phyloP scores from a whole-genome alignment of 2,888 invertebrate genomes.

The Anagyrus pseudococci region DNA sequence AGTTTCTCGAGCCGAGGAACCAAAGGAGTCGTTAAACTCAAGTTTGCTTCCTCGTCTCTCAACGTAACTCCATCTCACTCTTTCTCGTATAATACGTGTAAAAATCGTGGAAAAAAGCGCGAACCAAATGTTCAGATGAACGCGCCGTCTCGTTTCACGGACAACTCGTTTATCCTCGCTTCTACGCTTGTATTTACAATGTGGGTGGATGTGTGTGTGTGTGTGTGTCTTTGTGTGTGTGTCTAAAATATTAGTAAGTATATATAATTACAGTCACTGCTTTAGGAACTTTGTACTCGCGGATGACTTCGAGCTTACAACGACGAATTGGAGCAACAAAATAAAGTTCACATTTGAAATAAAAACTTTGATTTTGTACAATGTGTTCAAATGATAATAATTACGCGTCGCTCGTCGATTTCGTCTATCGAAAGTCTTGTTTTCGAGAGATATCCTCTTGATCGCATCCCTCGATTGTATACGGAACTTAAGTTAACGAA shows the following conservation, averaged over 20 bases:
- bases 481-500: conserved; percentile 25
- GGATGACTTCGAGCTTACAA: conserved; percentile 40
- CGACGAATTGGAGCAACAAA: conserved; percentile 10
- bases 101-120: conserved; percentile 20
- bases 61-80: background rate
- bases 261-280: conserved; percentile 37
- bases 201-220: no score
- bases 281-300: conserved; percentile 42
- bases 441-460: no score
- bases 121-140: conserved; percentile 18
- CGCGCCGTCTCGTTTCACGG: conserved; percentile 30
- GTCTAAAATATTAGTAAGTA: conserved; percentile 30
- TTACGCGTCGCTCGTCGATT: no score
- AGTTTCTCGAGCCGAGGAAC: conserved; percentile 22
- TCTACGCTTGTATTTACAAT: conserved; percentile 33
- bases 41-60: conserved; percentile 16
- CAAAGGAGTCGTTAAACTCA: conserved; percentile 15
- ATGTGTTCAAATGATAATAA: no score
- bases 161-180: conserved; percentile 22
- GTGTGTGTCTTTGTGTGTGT: no score
- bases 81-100: conserved; percentile 8
- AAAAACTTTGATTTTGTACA: background rate
- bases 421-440: no score
- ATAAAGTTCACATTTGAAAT: background rate
- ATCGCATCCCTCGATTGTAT: conserved; percentile 4